These are phyloP conservation scores for Epinephelus fuscoguttatus DNA, from an alignment of 2,113 vertebrate genomes.

Conservation along the genomic window DNA sequence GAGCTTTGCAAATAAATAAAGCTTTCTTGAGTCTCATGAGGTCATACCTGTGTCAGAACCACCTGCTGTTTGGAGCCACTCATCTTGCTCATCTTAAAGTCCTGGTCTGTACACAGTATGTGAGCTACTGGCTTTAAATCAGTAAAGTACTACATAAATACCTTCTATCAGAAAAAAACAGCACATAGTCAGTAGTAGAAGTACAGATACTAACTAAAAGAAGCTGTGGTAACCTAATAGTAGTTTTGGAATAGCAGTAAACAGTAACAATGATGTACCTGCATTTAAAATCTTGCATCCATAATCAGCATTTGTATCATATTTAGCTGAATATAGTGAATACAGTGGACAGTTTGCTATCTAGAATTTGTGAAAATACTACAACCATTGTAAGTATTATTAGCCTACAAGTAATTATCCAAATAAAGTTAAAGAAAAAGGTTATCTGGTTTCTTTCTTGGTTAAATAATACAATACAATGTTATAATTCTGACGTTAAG, in stretches of 20 bases:
- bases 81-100: conserved; percentile 10
- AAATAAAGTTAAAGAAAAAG: background rate
- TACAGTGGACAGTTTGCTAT: background rate
- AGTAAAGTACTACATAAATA: background rate
- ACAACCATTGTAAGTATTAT: background rate
- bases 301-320: background rate
- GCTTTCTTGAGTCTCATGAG: conserved; percentile 16
- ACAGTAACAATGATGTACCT: background rate
- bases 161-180: background rate
- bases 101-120: background rate
- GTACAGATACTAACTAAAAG: background rate
- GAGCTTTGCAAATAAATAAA: conserved; percentile 20
- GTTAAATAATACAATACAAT: background rate
- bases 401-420: background rate
- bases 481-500: background rate
- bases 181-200: background rate
- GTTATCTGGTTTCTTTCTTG: background rate
- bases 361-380: background rate
- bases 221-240: background rate
- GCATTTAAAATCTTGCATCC: background rate
- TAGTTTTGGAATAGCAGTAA: background rate
- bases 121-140: background rate
- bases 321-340: background rate
- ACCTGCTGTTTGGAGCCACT: conserved; percentile 49
- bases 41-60: conserved; percentile 45